phyloP scores from a whole-genome alignment of 2,113 vertebrate genomes.

The Parus major region DNA sequence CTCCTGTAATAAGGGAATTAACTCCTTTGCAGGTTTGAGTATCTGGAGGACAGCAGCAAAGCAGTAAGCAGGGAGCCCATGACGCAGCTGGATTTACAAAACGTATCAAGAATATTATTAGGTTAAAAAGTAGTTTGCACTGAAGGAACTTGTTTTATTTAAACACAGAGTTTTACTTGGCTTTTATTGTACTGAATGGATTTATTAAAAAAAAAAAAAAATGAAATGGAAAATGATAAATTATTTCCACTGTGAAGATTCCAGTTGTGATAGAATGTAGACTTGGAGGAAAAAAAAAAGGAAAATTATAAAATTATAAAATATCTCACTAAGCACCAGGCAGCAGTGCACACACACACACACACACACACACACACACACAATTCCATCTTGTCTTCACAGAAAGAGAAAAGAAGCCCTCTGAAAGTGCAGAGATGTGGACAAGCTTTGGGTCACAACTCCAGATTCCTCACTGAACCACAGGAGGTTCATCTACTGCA shows the following conservation, averaged over 20 bases:
- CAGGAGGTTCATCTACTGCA: neutral
- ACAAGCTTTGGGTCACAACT: neutral
- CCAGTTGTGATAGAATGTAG: constrained; percentile 44
- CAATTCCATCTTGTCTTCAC: neutral
- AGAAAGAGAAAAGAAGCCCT: neutral
- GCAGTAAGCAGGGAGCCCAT: neutral
- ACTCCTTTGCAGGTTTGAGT: constrained; percentile 15
- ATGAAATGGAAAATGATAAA: constrained; percentile 49
- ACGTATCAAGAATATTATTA: constrained; percentile 51
- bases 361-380: neutral
- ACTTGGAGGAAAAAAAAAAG: neutral
- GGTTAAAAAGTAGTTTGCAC: constrained; percentile 61
- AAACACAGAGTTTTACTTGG: constrained; percentile 46
- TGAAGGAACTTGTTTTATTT: constrained; percentile 54
- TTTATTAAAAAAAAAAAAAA: neutral
- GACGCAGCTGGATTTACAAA: constrained; percentile 73
- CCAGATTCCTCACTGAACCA: neutral
- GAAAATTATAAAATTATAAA: neutral
- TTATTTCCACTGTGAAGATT: constrained; percentile 54
- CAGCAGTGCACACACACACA: neutral
- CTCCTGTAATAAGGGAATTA: constrained; percentile 45
- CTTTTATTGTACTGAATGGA: constrained; percentile 63
- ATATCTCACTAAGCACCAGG: constrained; percentile 10
- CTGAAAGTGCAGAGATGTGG: neutral
- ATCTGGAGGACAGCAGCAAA: neutral